Evolutionary conservation across 2,113 vertebrate genomes (phyloP).

Genomic region (Myrmecobius fasciatus): DNA sequence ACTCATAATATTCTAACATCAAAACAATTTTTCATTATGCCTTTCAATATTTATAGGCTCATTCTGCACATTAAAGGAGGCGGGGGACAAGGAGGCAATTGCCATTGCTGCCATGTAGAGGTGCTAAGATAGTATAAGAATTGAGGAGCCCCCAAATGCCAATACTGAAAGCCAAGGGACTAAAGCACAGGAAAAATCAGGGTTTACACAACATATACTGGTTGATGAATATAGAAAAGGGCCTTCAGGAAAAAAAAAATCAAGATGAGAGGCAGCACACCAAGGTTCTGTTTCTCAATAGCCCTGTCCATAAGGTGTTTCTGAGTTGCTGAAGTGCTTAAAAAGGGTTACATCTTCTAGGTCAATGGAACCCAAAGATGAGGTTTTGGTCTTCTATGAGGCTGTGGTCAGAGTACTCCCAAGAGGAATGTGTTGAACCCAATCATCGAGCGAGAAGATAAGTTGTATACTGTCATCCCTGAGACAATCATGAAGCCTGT

Average conservation of each 20-base stretch:
- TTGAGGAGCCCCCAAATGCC: background rate
- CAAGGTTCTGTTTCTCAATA: background rate
- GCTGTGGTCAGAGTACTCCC: too few species aligned
- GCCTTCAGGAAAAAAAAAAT: background rate
- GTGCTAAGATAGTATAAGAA: background rate
- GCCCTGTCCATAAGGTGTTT: background rate
- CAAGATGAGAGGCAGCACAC: background rate
- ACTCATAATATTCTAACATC: slow-evolving; percentile 60
- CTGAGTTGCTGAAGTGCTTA: too few species aligned
- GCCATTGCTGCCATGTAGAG: background rate
- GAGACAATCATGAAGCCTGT: background rate
- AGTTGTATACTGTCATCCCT: too few species aligned
- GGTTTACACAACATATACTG: background rate
- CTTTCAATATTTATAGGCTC: slow-evolving; percentile 11
- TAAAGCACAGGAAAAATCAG: background rate
- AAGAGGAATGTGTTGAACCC: too few species aligned
- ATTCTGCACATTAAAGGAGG: background rate
- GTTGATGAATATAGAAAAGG: background rate
- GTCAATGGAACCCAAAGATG: too few species aligned
- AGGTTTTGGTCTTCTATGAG: too few species aligned
- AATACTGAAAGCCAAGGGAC: background rate
- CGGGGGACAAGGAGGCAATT: background rate
- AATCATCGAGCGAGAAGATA: too few species aligned
- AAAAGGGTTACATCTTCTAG: too few species aligned
- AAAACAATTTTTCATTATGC: slow-evolving; percentile 51